Conservation (phyloP, 2,113 vertebrate species). For the Callipepla squamata region DNA sequence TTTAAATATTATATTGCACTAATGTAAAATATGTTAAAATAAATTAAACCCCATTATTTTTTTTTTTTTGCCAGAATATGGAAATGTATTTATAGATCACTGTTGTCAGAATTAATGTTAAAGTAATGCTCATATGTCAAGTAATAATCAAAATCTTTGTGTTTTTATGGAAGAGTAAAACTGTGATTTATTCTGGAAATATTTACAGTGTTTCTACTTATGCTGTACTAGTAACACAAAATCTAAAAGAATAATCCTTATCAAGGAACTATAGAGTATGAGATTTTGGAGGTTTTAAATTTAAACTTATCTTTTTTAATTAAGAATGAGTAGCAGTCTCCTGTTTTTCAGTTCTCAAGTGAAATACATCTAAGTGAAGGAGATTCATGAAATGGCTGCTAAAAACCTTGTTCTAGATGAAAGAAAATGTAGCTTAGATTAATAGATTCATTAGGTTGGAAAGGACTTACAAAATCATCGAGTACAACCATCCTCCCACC, state of each 20-base stretch:
- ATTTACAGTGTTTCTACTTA: not conserved
- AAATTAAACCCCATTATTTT: not conserved
- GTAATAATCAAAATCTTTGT: not conserved
- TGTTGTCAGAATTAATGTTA: not conserved
- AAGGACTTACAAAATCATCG: no score
- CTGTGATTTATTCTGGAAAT: not conserved
- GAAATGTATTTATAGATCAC: not conserved
- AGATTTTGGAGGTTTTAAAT: not conserved
- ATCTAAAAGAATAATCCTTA: not conserved
- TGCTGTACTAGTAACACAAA: not conserved
- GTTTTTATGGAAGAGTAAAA: not conserved
- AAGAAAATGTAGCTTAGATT: not conserved
- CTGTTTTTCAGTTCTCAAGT: not conserved
- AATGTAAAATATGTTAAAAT: not conserved
- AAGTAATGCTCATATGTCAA: not conserved
- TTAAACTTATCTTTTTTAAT: not conserved
- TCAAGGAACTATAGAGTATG: not conserved
- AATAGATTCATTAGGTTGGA: no score
- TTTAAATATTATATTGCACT: not conserved
- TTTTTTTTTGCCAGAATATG: fast-evolving
- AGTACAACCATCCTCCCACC: no score
- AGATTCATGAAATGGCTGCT: not conserved
- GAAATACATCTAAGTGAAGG: fast-evolving
- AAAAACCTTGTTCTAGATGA: not conserved
- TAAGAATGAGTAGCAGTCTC: not conserved